These are phyloP conservation scores for Larimichthys polyactis DNA, from an alignment of 2,113 vertebrate genomes.

Conservation along the genomic window DNA sequence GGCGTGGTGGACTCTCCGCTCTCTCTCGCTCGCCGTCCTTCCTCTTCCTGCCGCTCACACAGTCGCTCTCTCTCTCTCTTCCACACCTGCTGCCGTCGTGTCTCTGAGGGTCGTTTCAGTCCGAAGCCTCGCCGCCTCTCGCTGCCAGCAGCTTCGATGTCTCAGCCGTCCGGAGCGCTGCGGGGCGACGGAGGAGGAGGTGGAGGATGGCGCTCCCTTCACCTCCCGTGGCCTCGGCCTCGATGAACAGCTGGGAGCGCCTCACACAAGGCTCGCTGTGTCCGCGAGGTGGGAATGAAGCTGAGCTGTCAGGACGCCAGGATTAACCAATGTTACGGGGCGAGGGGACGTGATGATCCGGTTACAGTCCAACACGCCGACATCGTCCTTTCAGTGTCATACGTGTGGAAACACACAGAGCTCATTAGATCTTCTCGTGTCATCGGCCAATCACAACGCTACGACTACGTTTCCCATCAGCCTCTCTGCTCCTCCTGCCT, in stretches of 20 bases:
- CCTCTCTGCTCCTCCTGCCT: too few relatives aligned
- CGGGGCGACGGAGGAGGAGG: too few relatives aligned
- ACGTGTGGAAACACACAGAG: too few relatives aligned
- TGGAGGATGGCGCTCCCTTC: not conserved
- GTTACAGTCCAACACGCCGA: too few relatives aligned
- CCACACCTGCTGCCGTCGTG: slow-evolving; percentile 6
- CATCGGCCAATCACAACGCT: too few relatives aligned
- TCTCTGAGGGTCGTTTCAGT: not conserved
- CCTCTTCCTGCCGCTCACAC: not conserved
- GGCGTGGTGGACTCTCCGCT: too few relatives aligned
- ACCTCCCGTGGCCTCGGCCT: slow-evolving; percentile 1
- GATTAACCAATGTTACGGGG: not conserved
- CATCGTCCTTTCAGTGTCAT: too few relatives aligned
- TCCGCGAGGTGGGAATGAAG: not conserved
- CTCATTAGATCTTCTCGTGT: too few relatives aligned
- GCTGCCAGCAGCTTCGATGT: not conserved
- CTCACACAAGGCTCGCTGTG: slow-evolving; percentile 13
- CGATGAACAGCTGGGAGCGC: slow-evolving; percentile 24
- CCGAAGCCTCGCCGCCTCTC: not conserved
- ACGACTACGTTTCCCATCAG: too few relatives aligned
- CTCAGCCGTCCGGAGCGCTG: too few relatives aligned
- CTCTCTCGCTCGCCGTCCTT: not conserved
- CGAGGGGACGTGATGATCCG: not conserved
- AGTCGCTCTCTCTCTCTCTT: slow-evolving; percentile 7
- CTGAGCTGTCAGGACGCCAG: not conserved